These are phyloP conservation scores for Agrochola macilenta DNA, from an alignment of 2,888 invertebrate species.

Conservation along the genomic window DNA sequence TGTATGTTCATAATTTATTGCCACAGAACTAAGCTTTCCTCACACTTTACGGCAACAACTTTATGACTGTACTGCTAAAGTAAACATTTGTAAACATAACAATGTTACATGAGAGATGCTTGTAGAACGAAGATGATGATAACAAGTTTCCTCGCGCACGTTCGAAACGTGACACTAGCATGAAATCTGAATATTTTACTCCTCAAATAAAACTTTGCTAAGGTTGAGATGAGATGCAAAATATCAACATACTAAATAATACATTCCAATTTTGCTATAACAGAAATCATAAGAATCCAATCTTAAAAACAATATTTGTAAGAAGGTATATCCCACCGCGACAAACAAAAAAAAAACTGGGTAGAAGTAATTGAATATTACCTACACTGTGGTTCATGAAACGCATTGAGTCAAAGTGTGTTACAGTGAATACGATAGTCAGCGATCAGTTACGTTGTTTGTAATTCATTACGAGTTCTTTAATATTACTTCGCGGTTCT, in stretches of 20 bases:
- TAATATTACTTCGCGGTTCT: conserved; percentile 68
- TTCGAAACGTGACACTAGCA: conserved; percentile 32
- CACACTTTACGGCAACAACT: conserved; percentile 17
- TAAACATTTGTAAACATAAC: conserved; percentile 48
- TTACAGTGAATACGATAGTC: conserved; percentile 48
- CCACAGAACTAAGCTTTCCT: conserved; percentile 31
- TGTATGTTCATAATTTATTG: conserved; percentile 25
- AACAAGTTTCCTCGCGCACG: conserved; percentile 30
- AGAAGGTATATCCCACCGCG: conserved; percentile 1
- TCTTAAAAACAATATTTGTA: conserved; percentile 36
- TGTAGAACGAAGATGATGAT: conserved; percentile 26
- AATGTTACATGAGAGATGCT: conserved; percentile 32
- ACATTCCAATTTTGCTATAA: conserved; percentile 8
- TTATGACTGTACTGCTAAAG: conserved; percentile 25
- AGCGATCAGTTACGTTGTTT: conserved; percentile 64
- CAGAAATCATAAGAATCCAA: conserved; percentile 10
- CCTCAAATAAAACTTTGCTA: conserved; percentile 28
- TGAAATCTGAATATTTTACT: conserved; percentile 34
- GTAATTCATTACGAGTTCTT: conserved; percentile 70
- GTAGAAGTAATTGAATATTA: conserved; percentile 31
- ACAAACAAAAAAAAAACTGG: conserved; percentile 14
- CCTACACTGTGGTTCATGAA: conserved; percentile 3
- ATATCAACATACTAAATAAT: conserved; percentile 29
- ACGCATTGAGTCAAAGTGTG: conserved; percentile 36
- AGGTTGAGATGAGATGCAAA: conserved; percentile 31